A percentile compares a stretch with the other conserved stretches of the same genome.
Conservation (phyloP, 2,797 vertebrate genomes). For the Semaprochilodus insignis region DNA sequence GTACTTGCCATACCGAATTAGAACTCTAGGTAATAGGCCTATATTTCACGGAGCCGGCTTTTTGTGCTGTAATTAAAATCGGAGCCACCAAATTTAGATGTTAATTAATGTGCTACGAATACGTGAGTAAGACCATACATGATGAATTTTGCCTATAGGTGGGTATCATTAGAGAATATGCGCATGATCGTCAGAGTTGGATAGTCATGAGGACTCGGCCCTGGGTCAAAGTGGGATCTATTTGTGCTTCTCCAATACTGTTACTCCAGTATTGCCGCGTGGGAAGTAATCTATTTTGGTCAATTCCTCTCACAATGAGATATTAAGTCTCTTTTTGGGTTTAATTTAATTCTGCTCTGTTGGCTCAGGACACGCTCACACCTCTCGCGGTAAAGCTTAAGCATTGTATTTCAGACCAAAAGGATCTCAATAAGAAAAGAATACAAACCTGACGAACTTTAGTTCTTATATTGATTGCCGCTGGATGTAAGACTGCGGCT, state of each 20-base stretch:
- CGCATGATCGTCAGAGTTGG: background rate
- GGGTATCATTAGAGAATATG: slow-evolving; percentile 68
- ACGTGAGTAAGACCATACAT: slow-evolving; percentile 56
- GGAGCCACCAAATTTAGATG: slow-evolving; percentile 80
- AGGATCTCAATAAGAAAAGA: background rate
- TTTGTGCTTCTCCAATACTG: too few species aligned
- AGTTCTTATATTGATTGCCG: background rate
- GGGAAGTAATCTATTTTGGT: too few species aligned
- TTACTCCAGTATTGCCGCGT: too few species aligned
- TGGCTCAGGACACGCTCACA: background rate
- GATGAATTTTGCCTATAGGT: slow-evolving; percentile 55
- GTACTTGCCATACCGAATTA: slow-evolving; percentile 54
- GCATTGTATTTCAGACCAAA: background rate
- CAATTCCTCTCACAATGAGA: background rate
- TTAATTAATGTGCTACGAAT: slow-evolving; percentile 86
- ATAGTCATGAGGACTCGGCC: too few species aligned
- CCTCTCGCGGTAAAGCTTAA: background rate
- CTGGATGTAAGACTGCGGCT: background rate
- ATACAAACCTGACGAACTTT: background rate
- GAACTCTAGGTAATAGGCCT: slow-evolving; percentile 53
- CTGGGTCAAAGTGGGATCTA: too few species aligned
- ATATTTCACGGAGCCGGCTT: slow-evolving; percentile 65
- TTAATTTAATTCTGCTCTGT: background rate
- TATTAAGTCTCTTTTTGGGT: background rate
- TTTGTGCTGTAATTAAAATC: slow-evolving; percentile 76